A percentile compares a stretch with the other conserved stretches of the same genome.
Conservation (phyloP, 2,113 vertebrate species). For the Sander lucioperca region DNA sequence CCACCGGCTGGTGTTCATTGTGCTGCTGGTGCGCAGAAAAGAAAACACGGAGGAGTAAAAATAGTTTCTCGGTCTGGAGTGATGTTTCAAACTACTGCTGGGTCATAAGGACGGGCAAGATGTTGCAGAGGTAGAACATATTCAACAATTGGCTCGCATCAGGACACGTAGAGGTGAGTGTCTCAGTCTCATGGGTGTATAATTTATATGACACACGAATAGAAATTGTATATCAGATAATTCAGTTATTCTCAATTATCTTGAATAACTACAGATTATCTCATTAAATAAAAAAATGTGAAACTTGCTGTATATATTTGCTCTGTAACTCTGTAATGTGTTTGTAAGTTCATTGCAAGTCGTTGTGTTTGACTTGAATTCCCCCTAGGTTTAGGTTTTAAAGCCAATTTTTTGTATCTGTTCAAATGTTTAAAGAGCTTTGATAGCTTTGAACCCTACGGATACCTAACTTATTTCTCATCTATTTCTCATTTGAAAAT, state of each 20-base stretch:
- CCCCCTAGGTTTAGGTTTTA: no score
- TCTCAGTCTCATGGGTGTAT: background rate
- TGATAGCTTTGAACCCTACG: background rate
- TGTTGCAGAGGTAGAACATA: constrained; percentile 62
- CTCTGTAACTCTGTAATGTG: background rate
- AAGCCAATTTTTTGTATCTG: no score
- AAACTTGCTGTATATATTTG: background rate
- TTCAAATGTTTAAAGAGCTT: background rate
- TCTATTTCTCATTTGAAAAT: constrained; percentile 5
- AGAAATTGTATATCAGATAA: background rate
- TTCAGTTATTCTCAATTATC: background rate
- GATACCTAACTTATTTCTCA: background rate
- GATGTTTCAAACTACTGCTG: constrained; percentile 49
- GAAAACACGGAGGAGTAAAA: constrained; percentile 43
- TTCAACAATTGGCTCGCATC: constrained; percentile 19
- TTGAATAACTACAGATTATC: background rate
- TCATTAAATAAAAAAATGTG: background rate
- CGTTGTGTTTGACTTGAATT: background rate
- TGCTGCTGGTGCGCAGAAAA: constrained; percentile 28
- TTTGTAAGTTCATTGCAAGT: background rate
- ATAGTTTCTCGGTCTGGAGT: constrained; percentile 31
- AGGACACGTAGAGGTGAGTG: constrained; percentile 68
- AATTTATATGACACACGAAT: background rate
- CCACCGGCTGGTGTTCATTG: constrained; percentile 42
- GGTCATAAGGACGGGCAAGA: constrained; percentile 44